A percentile compares a stretch with the other conserved stretches of the same genome.
Evolutionary conservation across 2,888 invertebrate species (phyloP).

Genomic region (Pachymerium ferrugineum): DNA sequence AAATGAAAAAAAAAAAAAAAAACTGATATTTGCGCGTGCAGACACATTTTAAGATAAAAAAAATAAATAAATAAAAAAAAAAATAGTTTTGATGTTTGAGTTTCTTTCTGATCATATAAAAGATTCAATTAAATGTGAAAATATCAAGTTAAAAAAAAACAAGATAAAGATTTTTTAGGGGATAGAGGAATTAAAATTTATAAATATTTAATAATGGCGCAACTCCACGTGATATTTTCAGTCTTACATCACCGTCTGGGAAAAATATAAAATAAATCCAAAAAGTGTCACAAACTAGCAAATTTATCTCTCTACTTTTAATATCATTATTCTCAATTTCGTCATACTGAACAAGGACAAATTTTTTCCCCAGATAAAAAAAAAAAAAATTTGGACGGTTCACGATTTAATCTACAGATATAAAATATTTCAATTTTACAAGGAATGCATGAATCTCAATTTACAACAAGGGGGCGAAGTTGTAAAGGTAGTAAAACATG

Average conservation of each 20-base stretch:
- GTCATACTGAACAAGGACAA: background rate
- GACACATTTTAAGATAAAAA: background rate
- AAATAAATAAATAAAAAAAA: too few species aligned
- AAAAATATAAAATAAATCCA: background rate
- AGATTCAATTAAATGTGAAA: background rate
- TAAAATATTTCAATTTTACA: background rate
- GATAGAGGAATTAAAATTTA: too few species aligned
- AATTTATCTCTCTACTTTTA: too few species aligned
- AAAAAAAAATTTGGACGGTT: too few species aligned
- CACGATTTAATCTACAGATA: too few species aligned
- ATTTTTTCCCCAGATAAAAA: background rate
- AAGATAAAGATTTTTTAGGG: background rate
- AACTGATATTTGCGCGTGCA: background rate
- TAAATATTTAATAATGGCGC: too few species aligned
- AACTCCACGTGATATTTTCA: too few species aligned
- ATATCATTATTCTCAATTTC: background rate
- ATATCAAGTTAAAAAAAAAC: background rate
- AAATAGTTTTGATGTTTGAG: background rate
- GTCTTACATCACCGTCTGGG: too few species aligned
- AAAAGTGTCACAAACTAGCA: too few species aligned
- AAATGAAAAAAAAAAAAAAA: background rate
- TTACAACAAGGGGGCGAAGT: background rate
- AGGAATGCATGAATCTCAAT: background rate
- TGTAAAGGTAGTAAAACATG: background rate
- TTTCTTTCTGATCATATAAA: background rate